A percentile compares a stretch with the other conserved stretches of the same genome.
phyloP scores from a whole-genome alignment of 2,888 invertebrate genomes.

The Pogonocherus hispidulus region DNA sequence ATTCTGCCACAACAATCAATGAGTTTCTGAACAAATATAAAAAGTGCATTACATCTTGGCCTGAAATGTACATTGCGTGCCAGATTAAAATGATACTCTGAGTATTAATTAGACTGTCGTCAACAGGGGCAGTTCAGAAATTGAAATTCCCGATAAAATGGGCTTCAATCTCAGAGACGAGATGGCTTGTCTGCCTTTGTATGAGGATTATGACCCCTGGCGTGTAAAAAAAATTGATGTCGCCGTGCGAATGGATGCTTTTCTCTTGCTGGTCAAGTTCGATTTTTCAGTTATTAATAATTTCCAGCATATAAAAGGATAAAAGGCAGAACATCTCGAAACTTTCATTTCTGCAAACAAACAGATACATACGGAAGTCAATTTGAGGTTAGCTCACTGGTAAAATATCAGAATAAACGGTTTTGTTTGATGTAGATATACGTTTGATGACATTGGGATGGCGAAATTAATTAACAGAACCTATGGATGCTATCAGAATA shows the following conservation, averaged over 20 bases:
- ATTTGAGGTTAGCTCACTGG: too few species aligned
- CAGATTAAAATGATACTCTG: constrained; percentile 53
- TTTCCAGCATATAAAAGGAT: neutral
- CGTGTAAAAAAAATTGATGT: constrained; percentile 52
- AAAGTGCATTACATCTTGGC: neutral
- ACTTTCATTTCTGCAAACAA: too few species aligned
- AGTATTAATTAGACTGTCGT: constrained; percentile 58
- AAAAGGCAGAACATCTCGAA: too few species aligned
- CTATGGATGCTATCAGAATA: too few species aligned
- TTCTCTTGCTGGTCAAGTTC: constrained; percentile 21
- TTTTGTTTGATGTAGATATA: too few species aligned
- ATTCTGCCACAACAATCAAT: too few species aligned
- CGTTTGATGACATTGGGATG: too few species aligned
- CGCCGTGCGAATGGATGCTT: constrained; percentile 39
- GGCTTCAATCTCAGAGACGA: constrained; percentile 39
- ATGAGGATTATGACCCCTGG: constrained; percentile 45
- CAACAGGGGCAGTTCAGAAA: constrained; percentile 52
- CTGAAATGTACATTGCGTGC: constrained; percentile 27
- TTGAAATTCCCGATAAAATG: constrained; percentile 46
- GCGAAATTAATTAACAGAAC: too few species aligned
- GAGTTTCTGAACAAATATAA: too few species aligned
- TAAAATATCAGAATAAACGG: too few species aligned
- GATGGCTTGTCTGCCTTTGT: constrained; percentile 43
- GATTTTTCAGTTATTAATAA: constrained; percentile 8
- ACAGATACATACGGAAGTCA: too few species aligned